These are phyloP conservation scores for Metalampra italica DNA, from an alignment of 2,888 invertebrate genomes.

Conservation along the genomic window DNA sequence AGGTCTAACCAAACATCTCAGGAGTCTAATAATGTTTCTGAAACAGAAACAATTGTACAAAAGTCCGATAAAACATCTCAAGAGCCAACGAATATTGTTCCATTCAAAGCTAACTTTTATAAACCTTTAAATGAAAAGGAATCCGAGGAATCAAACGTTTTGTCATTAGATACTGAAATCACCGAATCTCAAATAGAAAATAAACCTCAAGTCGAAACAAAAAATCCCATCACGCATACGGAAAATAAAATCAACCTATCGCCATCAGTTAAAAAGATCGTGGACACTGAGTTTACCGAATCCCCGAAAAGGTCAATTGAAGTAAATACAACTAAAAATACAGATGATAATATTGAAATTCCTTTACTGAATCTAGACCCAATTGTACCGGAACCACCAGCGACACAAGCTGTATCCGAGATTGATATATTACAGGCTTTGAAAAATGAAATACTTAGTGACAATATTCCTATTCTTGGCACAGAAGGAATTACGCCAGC, in stretches of 20 bases:
- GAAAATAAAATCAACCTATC: background rate
- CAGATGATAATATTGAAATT: constrained; percentile 32
- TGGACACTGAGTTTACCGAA: background rate
- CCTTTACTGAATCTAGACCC: constrained; percentile 49
- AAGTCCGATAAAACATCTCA: background rate
- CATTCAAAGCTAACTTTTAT: constrained; percentile 51
- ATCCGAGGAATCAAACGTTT: constrained; percentile 3
- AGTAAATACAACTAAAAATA: background rate
- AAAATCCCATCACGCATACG: background rate
- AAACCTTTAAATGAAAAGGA: constrained; percentile 32
- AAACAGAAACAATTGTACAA: background rate
- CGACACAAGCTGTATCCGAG: constrained; percentile 51
- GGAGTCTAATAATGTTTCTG: background rate
- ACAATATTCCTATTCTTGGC: constrained; percentile 42
- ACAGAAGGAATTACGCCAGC: constrained; percentile 47
- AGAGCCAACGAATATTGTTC: constrained; percentile 3
- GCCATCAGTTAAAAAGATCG: background rate
- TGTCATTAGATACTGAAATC: background rate
- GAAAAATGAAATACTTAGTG: constrained; percentile 67
- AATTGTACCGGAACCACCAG: constrained; percentile 26
- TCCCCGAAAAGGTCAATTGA: background rate
- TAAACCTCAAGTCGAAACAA: background rate
- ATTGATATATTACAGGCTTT: constrained; percentile 70
- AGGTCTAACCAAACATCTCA: too few species aligned
- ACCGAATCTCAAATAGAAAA: background rate